A percentile compares a stretch with the other conserved stretches of the same genome.
phyloP scores from a whole-genome alignment of 2,113 vertebrate genomes.

The Colius striatus region DNA sequence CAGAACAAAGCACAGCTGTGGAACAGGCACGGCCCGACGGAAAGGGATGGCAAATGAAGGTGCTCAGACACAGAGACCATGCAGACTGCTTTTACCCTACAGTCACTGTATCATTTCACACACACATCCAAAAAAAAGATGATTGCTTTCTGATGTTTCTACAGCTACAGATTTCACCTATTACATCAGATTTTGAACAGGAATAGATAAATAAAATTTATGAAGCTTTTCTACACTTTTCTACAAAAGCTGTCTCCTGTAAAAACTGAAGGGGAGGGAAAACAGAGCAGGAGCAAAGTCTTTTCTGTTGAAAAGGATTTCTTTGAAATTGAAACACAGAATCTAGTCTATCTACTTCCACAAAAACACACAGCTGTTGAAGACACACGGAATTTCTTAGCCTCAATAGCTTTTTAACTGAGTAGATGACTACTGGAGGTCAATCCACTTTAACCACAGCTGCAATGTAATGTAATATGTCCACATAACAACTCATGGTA shows the following conservation, averaged over 20 bases:
- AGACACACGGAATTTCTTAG: conserved; percentile 6
- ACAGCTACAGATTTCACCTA: background rate
- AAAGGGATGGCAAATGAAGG: background rate
- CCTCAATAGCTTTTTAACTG: background rate
- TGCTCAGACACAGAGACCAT: background rate
- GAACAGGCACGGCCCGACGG: background rate
- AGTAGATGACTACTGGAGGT: background rate
- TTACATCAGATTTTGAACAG: background rate
- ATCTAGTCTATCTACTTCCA: background rate
- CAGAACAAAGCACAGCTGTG: background rate
- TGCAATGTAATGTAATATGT: conserved; percentile 37
- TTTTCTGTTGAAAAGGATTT: background rate
- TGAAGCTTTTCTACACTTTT: background rate
- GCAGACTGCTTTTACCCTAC: background rate
- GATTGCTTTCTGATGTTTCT: background rate
- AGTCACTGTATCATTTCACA: background rate
- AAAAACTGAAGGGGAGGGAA: background rate
- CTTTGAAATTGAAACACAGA: background rate
- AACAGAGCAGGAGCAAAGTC: background rate
- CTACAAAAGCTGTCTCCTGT: background rate
- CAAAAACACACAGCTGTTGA: conserved; percentile 24
- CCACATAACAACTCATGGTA: background rate
- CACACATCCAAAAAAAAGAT: background rate
- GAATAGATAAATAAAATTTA: background rate
- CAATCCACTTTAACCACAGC: conserved; percentile 40